These are phyloP conservation scores for Hydrocynus forskahlii DNA, from an alignment of 2,797 vertebrate species.

Conservation along the genomic window DNA sequence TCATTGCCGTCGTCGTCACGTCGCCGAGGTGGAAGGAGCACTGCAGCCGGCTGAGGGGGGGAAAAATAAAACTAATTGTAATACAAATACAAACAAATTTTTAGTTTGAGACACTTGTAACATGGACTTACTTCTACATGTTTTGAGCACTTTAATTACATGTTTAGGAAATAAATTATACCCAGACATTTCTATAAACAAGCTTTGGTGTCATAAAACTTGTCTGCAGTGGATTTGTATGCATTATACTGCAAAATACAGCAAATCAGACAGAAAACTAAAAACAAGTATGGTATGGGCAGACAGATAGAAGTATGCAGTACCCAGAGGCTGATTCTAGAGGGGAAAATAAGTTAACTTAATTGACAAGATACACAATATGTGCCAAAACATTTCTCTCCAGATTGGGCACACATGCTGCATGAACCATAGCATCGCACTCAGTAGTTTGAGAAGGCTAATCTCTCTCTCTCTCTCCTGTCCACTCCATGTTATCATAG, in stretches of 20 bases:
- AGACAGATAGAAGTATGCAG: neutral
- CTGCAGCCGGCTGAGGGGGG: constrained; percentile 70
- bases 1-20: constrained; percentile 65
- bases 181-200: too few relatives aligned
- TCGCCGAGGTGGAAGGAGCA: constrained; percentile 54
- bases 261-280: too few relatives aligned
- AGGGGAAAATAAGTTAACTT: neutral
- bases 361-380: neutral
- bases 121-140: too few relatives aligned
- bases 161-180: too few relatives aligned
- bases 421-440: neutral
- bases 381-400: neutral
- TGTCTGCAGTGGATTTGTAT: too few relatives aligned
- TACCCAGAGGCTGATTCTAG: constrained; percentile 1
- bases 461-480: constrained; percentile 7
- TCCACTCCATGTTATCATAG: constrained; percentile 36
- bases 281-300: too few relatives aligned
- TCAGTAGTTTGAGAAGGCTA: neutral
- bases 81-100: too few relatives aligned
- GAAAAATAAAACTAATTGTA: neutral
- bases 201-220: too few relatives aligned
- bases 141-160: too few relatives aligned
- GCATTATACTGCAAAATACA: too few relatives aligned
- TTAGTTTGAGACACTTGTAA: too few relatives aligned
- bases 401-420: neutral